Evolutionary conservation across 2,888 invertebrate species (phyloP).

Genomic region (Dexiosoma caninum): DNA sequence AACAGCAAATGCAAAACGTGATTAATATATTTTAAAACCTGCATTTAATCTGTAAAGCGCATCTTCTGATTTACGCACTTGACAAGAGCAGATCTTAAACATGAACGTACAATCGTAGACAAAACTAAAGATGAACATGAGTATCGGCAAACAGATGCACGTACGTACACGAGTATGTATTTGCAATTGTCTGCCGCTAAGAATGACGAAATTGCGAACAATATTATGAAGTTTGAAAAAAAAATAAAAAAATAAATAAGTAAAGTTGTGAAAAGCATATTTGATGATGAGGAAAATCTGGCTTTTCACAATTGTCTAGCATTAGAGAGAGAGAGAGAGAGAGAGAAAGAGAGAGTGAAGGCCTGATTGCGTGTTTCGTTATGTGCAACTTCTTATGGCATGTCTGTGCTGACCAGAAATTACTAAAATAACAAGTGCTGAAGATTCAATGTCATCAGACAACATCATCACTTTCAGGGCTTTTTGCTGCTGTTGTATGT

Average conservation of each 20-base stretch:
- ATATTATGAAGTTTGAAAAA: neutral
- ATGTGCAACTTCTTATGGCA: neutral
- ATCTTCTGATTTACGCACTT: conserved; percentile 66
- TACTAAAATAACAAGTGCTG: conserved; percentile 50
- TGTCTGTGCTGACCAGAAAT: conserved; percentile 19
- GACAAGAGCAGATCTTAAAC: conserved; percentile 54
- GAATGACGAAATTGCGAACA: conserved; percentile 6
- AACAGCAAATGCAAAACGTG: conserved; percentile 42
- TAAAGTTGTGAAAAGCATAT: neutral
- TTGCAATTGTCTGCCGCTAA: neutral
- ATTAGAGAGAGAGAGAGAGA: conserved; percentile 8
- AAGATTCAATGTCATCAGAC: conserved; percentile 58
- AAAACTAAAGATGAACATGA: too few species aligned
- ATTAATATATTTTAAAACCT: conserved; percentile 65
- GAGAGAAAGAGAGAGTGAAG: conserved; percentile 18
- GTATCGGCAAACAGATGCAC: neutral
- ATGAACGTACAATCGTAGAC: neutral
- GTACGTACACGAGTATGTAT: neutral
- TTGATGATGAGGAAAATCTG: conserved; percentile 25
- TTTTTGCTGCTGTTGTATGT: conserved; percentile 15
- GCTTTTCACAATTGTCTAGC: conserved; percentile 22
- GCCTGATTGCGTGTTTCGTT: conserved; percentile 31
- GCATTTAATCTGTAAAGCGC: conserved; percentile 65
- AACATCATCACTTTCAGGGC: conserved; percentile 48
- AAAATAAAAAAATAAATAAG: neutral